A percentile compares a stretch with the other conserved stretches of the same genome.
Conservation (phyloP, 2,888 invertebrate genomes). For the Philereme vetulata region DNA sequence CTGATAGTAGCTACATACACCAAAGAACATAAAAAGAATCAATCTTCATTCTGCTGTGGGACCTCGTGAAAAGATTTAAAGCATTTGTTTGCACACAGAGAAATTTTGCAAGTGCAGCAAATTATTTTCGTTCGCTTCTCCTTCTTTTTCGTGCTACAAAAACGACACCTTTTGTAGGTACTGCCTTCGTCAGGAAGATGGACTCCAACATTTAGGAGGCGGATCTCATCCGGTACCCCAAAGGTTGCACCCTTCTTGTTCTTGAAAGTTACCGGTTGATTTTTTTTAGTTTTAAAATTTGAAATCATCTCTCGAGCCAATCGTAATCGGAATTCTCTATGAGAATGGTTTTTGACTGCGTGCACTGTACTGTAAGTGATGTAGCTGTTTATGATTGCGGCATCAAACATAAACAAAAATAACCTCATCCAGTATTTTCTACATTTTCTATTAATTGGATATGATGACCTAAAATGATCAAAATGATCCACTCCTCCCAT, state of each 20-base stretch:
- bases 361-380: constrained; percentile 39
- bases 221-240: constrained; percentile 4
- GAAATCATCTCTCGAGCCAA: constrained; percentile 30
- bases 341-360: constrained; percentile 19
- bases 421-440: constrained; percentile 34
- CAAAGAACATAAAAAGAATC: constrained; percentile 8
- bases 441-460: constrained; percentile 24
- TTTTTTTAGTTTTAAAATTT: constrained; percentile 6
- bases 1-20: constrained; percentile 14
- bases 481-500: constrained; percentile 38
- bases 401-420: constrained; percentile 37
- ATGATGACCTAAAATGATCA: constrained; percentile 29
- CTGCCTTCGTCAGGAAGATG: constrained; percentile 3
- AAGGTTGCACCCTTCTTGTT: constrained; percentile 3
- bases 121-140: constrained; percentile 7
- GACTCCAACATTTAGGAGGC: background rate
- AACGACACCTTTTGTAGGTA: constrained; percentile 4
- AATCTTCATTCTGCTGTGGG: background rate
- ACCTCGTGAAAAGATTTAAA: constrained; percentile 7
- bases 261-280: background rate
- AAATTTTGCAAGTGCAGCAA: constrained; percentile 4
- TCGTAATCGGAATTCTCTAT: constrained; percentile 37
- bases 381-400: constrained; percentile 39
- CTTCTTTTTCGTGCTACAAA: constrained; percentile 7
- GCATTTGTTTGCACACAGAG: constrained; percentile 8